These are phyloP conservation scores for Paradisaea rubra DNA, from an alignment of 2,113 vertebrate species.

Conservation along the genomic window DNA sequence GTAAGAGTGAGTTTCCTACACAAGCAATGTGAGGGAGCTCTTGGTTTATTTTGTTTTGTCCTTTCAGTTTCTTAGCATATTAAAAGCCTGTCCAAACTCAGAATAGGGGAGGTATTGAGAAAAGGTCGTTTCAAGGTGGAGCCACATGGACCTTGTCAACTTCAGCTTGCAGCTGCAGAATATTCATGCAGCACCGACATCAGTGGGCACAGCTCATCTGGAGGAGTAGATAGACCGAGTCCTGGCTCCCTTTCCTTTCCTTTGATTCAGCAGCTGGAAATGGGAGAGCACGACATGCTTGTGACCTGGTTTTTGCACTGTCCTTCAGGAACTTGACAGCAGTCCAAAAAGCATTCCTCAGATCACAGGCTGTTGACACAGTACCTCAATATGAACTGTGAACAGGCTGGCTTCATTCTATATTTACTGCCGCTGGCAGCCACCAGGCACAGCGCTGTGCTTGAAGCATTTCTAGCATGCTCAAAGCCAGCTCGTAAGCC, in stretches of 20 bases:
- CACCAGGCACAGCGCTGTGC: background rate
- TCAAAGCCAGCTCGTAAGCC: background rate
- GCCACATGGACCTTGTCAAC: rapidly evolving
- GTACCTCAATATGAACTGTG: slow-evolving; percentile 37
- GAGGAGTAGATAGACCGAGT: background rate
- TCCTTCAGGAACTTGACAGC: slow-evolving; percentile 35
- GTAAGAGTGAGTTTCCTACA: background rate
- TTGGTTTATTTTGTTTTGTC: background rate
- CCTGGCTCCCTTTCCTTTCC: background rate
- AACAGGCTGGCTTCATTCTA: background rate
- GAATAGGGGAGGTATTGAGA: background rate
- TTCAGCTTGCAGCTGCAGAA: background rate
- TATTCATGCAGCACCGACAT: background rate
- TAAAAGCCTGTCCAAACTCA: background rate
- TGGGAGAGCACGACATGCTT: background rate
- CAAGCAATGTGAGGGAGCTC: background rate
- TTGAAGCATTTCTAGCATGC: background rate
- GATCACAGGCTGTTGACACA: slow-evolving; percentile 51
- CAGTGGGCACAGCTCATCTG: rapidly evolving
- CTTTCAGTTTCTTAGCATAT: background rate
- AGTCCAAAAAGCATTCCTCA: slow-evolving; percentile 19
- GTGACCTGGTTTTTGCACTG: slow-evolving; percentile 45
- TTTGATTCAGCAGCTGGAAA: slow-evolving; percentile 17
- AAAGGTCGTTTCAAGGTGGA: background rate
- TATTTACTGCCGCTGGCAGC: background rate